These are phyloP conservation scores for Eupithecia vulgata DNA, from an alignment of 2,888 invertebrate genomes.

Conservation along the genomic window DNA sequence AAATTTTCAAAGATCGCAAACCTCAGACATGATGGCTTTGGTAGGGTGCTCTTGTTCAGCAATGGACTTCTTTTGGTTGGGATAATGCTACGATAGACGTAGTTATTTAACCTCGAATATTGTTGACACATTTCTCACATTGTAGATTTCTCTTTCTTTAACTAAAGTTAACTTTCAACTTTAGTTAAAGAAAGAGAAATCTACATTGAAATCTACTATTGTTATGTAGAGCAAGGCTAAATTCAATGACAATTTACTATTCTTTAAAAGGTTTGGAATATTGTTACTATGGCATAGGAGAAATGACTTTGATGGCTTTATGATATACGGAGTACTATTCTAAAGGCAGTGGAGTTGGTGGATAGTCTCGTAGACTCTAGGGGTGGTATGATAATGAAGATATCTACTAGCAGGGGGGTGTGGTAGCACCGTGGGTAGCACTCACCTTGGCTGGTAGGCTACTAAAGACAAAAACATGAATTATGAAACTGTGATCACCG, in stretches of 20 bases:
- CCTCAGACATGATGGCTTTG: not conserved
- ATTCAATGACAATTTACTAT: not conserved
- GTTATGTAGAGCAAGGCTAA: conserved; percentile 28
- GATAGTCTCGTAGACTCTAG: not conserved
- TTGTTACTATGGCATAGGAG: not conserved
- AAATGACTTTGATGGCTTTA: not conserved
- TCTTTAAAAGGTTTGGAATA: not conserved
- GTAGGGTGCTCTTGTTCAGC: no score
- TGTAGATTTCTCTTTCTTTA: conserved; percentile 29
- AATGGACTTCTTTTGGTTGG: not conserved
- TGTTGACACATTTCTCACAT: not conserved
- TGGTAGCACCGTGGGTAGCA: no score
- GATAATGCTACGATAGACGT: conserved; percentile 2
- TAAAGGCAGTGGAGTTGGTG: not conserved
- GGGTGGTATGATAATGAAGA: not conserved
- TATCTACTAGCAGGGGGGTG: not conserved
- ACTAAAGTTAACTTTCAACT: no score
- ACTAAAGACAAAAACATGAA: no score
- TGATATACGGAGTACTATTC: not conserved
- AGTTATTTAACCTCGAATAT: conserved; percentile 32
- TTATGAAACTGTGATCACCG: no score
- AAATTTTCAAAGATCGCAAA: not conserved
- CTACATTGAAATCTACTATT: conserved; percentile 18
- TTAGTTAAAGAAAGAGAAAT: no score
- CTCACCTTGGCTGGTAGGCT: no score